Evolutionary conservation across 2,888 invertebrate genomes (phyloP), one percentile per base, ranked within the genome.

Genomic region (Polydrusus pterygomalis): DNA sequence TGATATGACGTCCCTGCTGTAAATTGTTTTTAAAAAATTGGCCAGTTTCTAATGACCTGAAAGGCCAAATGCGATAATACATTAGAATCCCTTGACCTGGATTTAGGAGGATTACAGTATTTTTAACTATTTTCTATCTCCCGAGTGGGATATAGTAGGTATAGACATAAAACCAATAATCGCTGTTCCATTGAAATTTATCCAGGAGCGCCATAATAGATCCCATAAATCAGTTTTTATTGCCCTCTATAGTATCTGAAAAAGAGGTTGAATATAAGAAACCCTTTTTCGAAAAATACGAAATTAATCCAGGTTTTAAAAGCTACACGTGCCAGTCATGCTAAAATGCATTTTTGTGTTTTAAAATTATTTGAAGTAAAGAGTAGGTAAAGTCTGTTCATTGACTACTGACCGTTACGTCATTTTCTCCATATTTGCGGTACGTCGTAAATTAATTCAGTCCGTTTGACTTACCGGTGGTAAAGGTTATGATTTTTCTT

Each of bases 181-280:
- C 58, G 38, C 17, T 18, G n/a, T 38, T 8, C 38, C 11, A 60
- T 18, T 30, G 58, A 38, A 34, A 34, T 60, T 60, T 17, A 38
- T 38, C 58, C 17, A 10, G 38, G 17, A 60, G n/a, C 38, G 38
- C 58, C 38, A 38, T 38, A n/a, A n/a, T n/a, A 11, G 17, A 60
- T 60, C 38, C n/a, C 40, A 60, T 60, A 60, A 60, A 60, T 60
- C 58, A 60, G 58, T 38, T 60, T 60, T 60, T 60, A 60, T 60
- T 60, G 18, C 38, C 17, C 58, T 38, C 58, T 18, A 38, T 15
- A 60, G 30, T 15, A 18, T 17, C 38, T 60, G 15, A 60, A 54
- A 58, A 17, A n/a, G 6, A 38, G 58, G n/a, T 18, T 38, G 10
- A 38, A 34, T 18, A 38, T 10, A 11, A 60, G 58, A 5, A 60